Conservation (phyloP, 2,888 invertebrate genomes). For the Spodoptera exigua region DNA sequence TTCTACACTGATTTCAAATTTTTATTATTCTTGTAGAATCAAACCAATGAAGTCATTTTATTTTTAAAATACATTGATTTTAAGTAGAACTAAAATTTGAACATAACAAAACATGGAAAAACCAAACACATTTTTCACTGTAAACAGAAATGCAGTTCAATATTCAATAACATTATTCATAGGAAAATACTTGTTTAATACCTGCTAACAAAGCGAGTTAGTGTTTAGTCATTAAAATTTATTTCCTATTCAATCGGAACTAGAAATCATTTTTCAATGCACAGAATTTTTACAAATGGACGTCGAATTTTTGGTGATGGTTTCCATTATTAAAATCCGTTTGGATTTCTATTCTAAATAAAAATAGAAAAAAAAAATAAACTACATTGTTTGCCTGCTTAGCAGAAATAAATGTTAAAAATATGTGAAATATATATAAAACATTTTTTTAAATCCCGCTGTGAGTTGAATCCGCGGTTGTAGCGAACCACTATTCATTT, state of each 20-base stretch:
- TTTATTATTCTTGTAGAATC: no score
- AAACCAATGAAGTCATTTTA: no score
- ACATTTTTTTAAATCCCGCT: no score
- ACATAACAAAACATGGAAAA: conserved; percentile 48
- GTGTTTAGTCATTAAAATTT: not conserved
- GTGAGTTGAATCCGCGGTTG: no score
- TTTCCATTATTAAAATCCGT: not conserved
- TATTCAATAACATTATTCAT: conserved; percentile 14
- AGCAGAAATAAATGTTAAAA: not conserved
- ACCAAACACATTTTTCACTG: conserved; percentile 15
- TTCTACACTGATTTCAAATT: no score
- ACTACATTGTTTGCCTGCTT: not conserved
- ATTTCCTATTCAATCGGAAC: conserved; percentile 3
- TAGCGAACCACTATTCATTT: no score
- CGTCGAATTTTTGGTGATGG: not conserved
- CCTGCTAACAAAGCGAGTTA: not conserved
- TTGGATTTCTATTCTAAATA: not conserved
- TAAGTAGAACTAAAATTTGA: no score
- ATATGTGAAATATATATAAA: not conserved
- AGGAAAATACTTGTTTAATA: conserved; percentile 11
- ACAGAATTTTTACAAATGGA: not conserved
- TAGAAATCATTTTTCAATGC: not conserved
- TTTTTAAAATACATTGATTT: no score
- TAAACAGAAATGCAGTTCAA: conserved; percentile 25
- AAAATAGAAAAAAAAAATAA: not conserved